A percentile compares a stretch with the other conserved stretches of the same genome.
Evolutionary conservation across 1,140 invertebrate genomes (phyloP).

Genomic region (Magallana ariakensis): DNA sequence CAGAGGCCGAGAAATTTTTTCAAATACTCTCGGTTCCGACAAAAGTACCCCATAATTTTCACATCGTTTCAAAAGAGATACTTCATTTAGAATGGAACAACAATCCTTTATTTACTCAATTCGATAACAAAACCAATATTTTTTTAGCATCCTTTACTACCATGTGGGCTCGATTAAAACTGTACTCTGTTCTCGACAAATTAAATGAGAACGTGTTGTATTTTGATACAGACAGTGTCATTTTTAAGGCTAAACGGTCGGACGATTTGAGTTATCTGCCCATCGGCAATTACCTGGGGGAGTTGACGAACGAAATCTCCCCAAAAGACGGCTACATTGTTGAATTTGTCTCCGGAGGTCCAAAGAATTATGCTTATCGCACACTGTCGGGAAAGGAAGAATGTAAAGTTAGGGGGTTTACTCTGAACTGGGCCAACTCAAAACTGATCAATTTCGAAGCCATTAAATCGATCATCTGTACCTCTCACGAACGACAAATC

Average conservation of each 20-base stretch:
- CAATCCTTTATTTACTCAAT: conserved; percentile 31
- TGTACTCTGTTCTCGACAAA: conserved; percentile 73
- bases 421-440: conserved; percentile 39
- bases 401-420: conserved; percentile 45
- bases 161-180: conserved; percentile 76
- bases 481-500: conserved; percentile 25
- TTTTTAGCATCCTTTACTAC: conserved; percentile 77
- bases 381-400: conserved; percentile 16
- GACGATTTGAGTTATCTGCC: conserved; percentile 36
- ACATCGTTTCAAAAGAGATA: conserved; percentile 41
- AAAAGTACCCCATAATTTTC: conserved; percentile 40
- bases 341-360: conserved; percentile 42
- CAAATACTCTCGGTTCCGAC: conserved; percentile 34
- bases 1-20: conserved; percentile 61
- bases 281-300: conserved; percentile 45
- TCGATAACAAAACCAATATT: conserved; percentile 71
- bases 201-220: too few relatives aligned
- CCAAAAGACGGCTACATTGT: conserved; percentile 42
- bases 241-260: conserved; percentile 38
- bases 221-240: conserved; percentile 40
- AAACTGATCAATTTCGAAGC: conserved; percentile 48
- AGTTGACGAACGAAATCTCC: conserved; percentile 45
- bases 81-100: conserved; percentile 44
- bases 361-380: conserved; percentile 44
- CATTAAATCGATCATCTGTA: conserved; percentile 47